These are phyloP conservation scores for Pelochelys cantorii DNA, from an alignment of 2,797 vertebrate species.

Conservation along the genomic window DNA sequence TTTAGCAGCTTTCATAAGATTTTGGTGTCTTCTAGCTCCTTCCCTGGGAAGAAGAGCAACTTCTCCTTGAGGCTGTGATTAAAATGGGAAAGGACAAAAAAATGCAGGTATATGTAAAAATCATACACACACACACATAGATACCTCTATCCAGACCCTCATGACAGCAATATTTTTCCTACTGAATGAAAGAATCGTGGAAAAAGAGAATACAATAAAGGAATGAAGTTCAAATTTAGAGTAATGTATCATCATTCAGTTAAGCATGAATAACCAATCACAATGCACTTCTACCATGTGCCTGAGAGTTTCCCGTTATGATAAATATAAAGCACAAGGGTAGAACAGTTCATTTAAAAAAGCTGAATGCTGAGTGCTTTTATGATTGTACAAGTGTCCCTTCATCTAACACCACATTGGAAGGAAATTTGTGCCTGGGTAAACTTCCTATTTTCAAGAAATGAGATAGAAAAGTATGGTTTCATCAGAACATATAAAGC, in stretches of 20 bases:
- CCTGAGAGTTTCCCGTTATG: not conserved
- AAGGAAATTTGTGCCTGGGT: not conserved
- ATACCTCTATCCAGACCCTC: not conserved
- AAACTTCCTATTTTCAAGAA: not conserved
- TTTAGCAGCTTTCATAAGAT: slow-evolving; percentile 12
- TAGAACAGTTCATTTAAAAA: not conserved
- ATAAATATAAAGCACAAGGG: slow-evolving; percentile 4
- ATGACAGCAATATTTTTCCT: not conserved
- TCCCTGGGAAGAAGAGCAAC: not conserved
- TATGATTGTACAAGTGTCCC: not conserved
- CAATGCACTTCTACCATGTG: not conserved
- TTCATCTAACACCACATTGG: not conserved
- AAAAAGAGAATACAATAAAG: not conserved
- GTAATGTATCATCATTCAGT: not conserved
- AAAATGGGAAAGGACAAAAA: not conserved
- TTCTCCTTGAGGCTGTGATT: slow-evolving; percentile 35
- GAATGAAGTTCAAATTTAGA: not conserved
- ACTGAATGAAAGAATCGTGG: not conserved
- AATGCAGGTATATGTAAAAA: not conserved
- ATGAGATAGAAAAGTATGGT: not conserved
- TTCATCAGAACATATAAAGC: not conserved
- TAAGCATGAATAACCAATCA: not conserved
- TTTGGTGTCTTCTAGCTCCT: not conserved
- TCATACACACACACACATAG: not conserved
- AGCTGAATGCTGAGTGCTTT: not conserved